Percentiles rank a stretch among this genome's conserved stretches.
Evolutionary conservation across 2,888 invertebrate genomes (phyloP).

Genomic region (Acleris holmiana): DNA sequence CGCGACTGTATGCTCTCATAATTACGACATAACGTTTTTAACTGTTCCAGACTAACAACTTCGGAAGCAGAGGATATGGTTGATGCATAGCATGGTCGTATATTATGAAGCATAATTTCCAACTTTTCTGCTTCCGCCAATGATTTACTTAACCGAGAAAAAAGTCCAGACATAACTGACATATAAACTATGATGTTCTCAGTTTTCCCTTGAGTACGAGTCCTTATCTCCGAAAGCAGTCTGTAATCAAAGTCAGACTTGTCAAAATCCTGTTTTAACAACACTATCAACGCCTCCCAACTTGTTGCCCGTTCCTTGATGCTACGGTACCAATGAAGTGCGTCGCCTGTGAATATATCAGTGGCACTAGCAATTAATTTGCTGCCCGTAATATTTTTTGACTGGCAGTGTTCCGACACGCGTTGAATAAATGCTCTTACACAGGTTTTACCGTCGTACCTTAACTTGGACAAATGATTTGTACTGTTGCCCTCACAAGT

Average conservation of each 20-base stretch:
- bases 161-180: slow-evolving; percentile 17
- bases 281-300: not conserved
- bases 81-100: slow-evolving; percentile 14
- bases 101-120: slow-evolving; percentile 21
- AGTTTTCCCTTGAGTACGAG: slow-evolving; percentile 9
- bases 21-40: slow-evolving; percentile 7
- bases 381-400: not conserved
- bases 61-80: slow-evolving; percentile 6
- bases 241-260: slow-evolving; percentile 17
- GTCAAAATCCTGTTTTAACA: slow-evolving; percentile 10
- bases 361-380: not conserved
- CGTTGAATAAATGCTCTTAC: slow-evolving; percentile 18
- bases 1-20: slow-evolving; percentile 5
- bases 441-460: slow-evolving; percentile 14
- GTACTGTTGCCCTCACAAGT: slow-evolving; percentile 16
- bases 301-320: not conserved
- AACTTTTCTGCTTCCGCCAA: slow-evolving; percentile 6
- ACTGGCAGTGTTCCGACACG: not conserved
- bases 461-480: not conserved
- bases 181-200: slow-evolving; percentile 14
- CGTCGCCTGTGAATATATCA: slow-evolving; percentile 12
- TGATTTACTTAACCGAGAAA: not conserved
- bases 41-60: not conserved
- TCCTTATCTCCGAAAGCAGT: slow-evolving; percentile 1
- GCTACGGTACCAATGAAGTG: slow-evolving; percentile 15